Percentiles rank a stretch among this genome's conserved stretches.
phyloP scores from a whole-genome alignment of 2,888 invertebrate species.

The Alcis repandata region DNA sequence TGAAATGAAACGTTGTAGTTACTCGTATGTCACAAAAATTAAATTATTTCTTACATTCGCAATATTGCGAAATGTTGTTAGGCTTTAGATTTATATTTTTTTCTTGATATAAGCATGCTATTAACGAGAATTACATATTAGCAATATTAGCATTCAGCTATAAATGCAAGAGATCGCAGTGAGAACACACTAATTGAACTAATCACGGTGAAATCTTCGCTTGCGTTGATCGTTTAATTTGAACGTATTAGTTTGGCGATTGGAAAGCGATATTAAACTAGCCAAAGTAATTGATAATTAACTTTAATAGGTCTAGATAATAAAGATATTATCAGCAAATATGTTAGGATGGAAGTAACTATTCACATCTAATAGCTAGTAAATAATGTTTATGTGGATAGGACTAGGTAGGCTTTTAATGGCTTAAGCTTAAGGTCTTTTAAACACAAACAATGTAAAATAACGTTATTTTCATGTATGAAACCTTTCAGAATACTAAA shows the following conservation, averaged over 20 bases:
- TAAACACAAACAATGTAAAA: neutral
- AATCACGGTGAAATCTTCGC: constrained; percentile 58
- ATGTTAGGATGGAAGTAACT: constrained; percentile 12
- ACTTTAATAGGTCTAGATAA: constrained; percentile 18
- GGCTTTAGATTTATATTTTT: no score
- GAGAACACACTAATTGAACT: constrained; percentile 62
- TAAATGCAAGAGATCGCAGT: constrained; percentile 30
- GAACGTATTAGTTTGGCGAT: constrained; percentile 46
- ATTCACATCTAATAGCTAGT: constrained; percentile 7
- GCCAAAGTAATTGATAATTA: constrained; percentile 25
- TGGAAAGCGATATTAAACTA: constrained; percentile 30
- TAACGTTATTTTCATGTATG: neutral
- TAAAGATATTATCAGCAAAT: constrained; percentile 23
- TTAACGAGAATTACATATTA: no score
- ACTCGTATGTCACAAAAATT: no score
- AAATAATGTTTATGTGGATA: constrained; percentile 17
- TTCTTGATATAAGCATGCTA: neutral
- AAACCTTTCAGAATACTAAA: neutral
- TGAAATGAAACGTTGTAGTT: no score
- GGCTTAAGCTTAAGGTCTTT: constrained; percentile 1
- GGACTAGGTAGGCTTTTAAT: neutral
- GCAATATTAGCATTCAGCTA: no score
- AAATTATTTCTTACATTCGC: no score
- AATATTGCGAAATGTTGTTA: no score
- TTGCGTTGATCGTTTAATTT: constrained; percentile 45